Percentiles rank a stretch among this genome's conserved stretches.
Evolutionary conservation across 1,140 invertebrate genomes (phyloP).

Genomic region (Atta texana): DNA sequence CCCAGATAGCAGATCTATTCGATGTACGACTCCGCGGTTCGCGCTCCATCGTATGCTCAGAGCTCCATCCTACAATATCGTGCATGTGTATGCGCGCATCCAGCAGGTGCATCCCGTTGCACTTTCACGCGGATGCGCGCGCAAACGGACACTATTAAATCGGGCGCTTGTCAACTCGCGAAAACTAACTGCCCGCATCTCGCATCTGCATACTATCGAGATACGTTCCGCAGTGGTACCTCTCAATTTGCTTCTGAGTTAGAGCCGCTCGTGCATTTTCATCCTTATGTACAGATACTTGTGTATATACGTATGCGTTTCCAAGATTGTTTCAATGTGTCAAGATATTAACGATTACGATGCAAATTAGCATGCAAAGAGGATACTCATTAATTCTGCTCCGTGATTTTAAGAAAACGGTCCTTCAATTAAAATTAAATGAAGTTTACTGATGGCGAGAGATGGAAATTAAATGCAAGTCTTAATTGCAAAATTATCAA

Average conservation of each 20-base stretch:
- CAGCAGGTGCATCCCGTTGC: conserved; percentile 51
- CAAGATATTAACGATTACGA: conserved; percentile 23
- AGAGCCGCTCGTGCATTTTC: not conserved
- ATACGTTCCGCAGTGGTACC: conserved; percentile 65
- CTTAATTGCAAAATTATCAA: conserved; percentile 25
- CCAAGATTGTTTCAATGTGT: conserved; percentile 20
- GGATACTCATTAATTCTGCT: not conserved
- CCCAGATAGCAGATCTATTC: conserved; percentile 80
- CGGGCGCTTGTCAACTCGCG: conserved; percentile 77
- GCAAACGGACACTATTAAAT: conserved; percentile 73
- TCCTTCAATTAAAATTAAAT: conserved; percentile 20
- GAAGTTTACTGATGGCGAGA: too few relatives aligned
- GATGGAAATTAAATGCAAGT: not conserved
- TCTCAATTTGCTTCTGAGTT: conserved; percentile 54
- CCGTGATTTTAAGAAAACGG: not conserved
- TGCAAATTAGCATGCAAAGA: not conserved
- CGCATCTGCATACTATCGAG: conserved; percentile 81
- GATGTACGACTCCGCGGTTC: conserved; percentile 68
- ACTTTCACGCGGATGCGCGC: conserved; percentile 62
- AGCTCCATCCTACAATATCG: conserved; percentile 10
- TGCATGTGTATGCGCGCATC: not conserved
- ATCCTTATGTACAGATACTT: not conserved
- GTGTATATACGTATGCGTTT: not conserved
- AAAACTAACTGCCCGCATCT: conserved; percentile 78
- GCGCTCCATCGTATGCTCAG: conserved; percentile 34